These are phyloP conservation scores for Tychaedon coryphoeus DNA, from an alignment of 2,113 vertebrate species.

Conservation along the genomic window DNA sequence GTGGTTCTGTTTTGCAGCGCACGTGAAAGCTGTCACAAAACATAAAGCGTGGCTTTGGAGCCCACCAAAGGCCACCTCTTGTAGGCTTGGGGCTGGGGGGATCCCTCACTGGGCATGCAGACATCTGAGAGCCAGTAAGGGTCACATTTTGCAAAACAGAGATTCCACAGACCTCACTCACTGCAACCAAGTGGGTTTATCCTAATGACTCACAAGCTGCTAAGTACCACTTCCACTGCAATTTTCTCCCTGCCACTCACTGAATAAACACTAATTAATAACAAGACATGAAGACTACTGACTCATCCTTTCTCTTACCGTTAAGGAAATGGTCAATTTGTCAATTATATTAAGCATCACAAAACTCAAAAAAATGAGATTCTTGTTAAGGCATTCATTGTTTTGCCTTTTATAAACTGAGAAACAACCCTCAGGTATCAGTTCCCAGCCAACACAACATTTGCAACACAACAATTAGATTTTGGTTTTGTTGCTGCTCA, in stretches of 20 bases:
- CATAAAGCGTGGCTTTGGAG: not conserved
- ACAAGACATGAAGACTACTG: not conserved
- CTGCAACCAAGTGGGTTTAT: not conserved
- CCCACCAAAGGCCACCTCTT: not conserved
- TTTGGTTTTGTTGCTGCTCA: constrained; percentile 74
- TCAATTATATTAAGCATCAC: not conserved
- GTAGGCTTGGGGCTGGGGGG: not conserved
- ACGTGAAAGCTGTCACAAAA: not conserved
- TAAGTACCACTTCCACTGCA: not conserved
- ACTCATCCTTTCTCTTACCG: not conserved
- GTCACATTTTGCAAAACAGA: not conserved
- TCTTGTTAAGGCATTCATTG: not conserved
- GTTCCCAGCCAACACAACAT: constrained; percentile 69
- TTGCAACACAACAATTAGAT: constrained; percentile 70
- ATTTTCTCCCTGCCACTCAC: not conserved
- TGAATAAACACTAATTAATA: not conserved
- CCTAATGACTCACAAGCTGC: not conserved
- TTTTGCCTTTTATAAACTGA: not conserved
- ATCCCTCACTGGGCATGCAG: accelerated
- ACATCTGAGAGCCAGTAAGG: not conserved
- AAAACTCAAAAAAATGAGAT: not conserved
- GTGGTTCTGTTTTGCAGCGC: not conserved
- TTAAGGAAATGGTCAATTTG: not conserved
- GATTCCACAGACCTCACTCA: not conserved
- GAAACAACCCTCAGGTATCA: constrained; percentile 20